Evolutionary conservation across 1,140 invertebrate genomes (phyloP), one percentile per base, ranked within the genome.

Genomic region (Battus philenor): DNA sequence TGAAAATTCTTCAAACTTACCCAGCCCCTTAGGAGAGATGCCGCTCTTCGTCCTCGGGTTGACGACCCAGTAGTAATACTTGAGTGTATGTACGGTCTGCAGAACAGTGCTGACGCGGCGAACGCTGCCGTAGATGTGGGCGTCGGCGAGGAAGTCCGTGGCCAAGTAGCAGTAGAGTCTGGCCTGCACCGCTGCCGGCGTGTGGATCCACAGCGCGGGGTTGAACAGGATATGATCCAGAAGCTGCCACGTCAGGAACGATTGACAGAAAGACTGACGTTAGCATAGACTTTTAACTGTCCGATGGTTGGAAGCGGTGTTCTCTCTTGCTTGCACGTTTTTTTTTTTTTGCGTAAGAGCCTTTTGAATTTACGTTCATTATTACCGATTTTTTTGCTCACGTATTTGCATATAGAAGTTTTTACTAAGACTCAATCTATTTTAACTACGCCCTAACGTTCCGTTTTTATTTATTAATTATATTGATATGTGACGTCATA

Each of bases 161-260:
- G 97, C 97, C 80, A 99, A 87, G 87, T 99, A 99, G 57, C 95
- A 96, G 84, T 99, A 99, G 12, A 99, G 90, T 38, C 95, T 90
- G 22, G 95, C 95, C 87, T 99, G 98, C n/a, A 99, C 97, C 49
- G 93, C 92, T 7, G 97, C 95, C 31, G 96, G 94, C 7, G 97
- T 97, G 85, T 99, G 97, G 65, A 99, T 98, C 98, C 98, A 99
- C 29, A 99, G 88, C 15, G 96, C 95, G 3, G 98, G 97, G 90
- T 99, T 99, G 90, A 99, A 99, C 18, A 99, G 90, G 29, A 99
- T 94, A 88, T 99, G 96, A 87, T 99, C 98, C 88, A 99, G 90
- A 58, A 99, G 90, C 93, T 99, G 95, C 90, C 93, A 94, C 61
- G 91, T 93, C 3, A 85, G 54, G 48, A 85, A 85, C 5, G 81